These are phyloP conservation scores for Leuciscus waleckii DNA, from an alignment of 2,797 vertebrate species.

Conservation along the genomic window DNA sequence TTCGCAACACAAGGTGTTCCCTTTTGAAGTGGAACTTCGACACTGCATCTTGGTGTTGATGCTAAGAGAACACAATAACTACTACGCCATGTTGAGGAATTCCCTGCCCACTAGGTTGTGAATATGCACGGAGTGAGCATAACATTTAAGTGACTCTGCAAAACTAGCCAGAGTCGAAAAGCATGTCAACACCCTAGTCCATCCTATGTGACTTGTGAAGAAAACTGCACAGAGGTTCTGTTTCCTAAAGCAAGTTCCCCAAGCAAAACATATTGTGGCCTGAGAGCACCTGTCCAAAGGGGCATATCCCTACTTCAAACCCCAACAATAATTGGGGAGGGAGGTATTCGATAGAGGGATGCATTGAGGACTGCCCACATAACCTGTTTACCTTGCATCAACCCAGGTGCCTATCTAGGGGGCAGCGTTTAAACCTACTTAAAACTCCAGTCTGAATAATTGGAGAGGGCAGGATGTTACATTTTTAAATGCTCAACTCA, in stretches of 20 bases:
- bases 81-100: too few species aligned
- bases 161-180: not conserved
- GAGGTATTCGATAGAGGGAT: not conserved
- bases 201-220: not conserved
- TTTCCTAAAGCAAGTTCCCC: not conserved
- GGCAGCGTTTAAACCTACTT: too few species aligned
- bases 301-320: not conserved
- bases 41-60: too few species aligned
- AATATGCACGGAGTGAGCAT: not conserved
- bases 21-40: too few species aligned
- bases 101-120: not conserved
- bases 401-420: not conserved
- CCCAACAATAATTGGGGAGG: not conserved
- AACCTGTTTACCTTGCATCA: not conserved
- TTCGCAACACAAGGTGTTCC: too few species aligned
- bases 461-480: too few species aligned
- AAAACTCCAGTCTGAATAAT: too few species aligned
- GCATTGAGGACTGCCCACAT: not conserved
- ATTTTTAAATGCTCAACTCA: too few species aligned
- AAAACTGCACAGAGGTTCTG: not conserved
- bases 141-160: not conserved
- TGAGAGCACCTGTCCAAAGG: not conserved
- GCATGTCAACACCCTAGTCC: not conserved
- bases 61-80: too few species aligned
- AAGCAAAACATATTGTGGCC: not conserved